A percentile compares a stretch with the other conserved stretches of the same genome.
Evolutionary conservation across 2,797 vertebrate genomes (phyloP).

Genomic region (Haliaeetus vocifer): DNA sequence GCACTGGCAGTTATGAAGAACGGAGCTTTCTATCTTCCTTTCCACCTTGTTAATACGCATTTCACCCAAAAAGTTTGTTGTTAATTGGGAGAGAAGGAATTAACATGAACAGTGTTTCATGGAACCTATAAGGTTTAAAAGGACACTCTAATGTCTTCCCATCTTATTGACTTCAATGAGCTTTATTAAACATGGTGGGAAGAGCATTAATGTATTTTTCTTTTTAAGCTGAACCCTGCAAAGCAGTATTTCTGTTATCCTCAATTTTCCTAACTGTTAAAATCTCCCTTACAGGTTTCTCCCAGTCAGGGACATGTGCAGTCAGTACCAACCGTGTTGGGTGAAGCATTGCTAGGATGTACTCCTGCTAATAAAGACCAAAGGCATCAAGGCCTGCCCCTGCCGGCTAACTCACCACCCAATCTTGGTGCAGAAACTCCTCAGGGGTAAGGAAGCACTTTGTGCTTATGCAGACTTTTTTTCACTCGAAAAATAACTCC

Average conservation of each 20-base stretch:
- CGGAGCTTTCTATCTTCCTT: background rate
- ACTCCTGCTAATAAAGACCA: conserved; percentile 75
- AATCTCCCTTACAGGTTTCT: conserved; percentile 54
- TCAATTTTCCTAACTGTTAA: background rate
- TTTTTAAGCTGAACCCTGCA: background rate
- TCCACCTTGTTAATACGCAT: background rate
- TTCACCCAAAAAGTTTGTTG: background rate
- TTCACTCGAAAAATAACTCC: background rate
- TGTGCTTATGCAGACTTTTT: background rate
- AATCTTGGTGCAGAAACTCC: conserved; percentile 75
- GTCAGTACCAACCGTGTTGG: conserved; percentile 72
- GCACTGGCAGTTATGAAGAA: background rate
- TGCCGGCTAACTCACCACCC: conserved; percentile 75
- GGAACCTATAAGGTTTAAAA: background rate
- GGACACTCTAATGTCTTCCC: background rate
- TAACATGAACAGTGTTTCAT: background rate
- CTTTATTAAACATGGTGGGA: background rate
- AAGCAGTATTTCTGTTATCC: background rate
- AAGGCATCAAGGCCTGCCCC: conserved; percentile 69
- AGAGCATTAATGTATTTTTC: background rate
- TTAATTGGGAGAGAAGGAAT: background rate
- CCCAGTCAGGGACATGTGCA: conserved; percentile 56
- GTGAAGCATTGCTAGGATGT: conserved; percentile 74
- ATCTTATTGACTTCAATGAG: rapidly evolving
- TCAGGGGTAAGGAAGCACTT: conserved; percentile 69